Conservation (phyloP, 2,113 vertebrate species). For the Mormyrus iriodes region DNA sequence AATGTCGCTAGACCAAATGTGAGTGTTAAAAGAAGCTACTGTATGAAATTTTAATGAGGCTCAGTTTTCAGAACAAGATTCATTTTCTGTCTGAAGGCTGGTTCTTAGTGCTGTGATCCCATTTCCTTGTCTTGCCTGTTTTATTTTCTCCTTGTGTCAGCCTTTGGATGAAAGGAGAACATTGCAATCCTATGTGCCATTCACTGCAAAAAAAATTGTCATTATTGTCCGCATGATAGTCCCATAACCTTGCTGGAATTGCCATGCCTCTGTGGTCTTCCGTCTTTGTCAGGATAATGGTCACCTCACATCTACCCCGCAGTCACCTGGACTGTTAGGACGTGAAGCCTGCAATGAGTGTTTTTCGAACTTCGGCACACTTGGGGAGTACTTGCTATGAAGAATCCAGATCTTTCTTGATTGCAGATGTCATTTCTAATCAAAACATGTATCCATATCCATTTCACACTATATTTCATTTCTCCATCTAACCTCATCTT, state of each 20-base stretch:
- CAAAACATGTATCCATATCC: background rate
- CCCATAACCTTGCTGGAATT: background rate
- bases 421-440: background rate
- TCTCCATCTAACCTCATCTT: background rate
- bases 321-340: background rate
- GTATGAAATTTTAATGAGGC: constrained; percentile 10
- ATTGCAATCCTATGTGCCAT: background rate
- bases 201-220: background rate
- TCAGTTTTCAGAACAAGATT: background rate
- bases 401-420: background rate
- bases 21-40: constrained; percentile 19
- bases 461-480: background rate
- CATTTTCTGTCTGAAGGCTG: background rate
- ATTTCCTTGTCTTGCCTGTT: background rate
- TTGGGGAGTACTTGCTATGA: background rate
- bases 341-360: background rate
- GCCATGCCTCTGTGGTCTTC: background rate
- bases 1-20: constrained; percentile 32
- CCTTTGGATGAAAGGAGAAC: background rate
- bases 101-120: background rate
- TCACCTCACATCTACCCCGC: background rate
- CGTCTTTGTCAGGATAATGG: background rate
- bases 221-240: background rate
- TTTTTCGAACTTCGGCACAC: background rate
- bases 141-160: background rate